Evolutionary conservation across 2,113 vertebrate genomes (phyloP).

Genomic region (Thalassarche chlororhynchos): DNA sequence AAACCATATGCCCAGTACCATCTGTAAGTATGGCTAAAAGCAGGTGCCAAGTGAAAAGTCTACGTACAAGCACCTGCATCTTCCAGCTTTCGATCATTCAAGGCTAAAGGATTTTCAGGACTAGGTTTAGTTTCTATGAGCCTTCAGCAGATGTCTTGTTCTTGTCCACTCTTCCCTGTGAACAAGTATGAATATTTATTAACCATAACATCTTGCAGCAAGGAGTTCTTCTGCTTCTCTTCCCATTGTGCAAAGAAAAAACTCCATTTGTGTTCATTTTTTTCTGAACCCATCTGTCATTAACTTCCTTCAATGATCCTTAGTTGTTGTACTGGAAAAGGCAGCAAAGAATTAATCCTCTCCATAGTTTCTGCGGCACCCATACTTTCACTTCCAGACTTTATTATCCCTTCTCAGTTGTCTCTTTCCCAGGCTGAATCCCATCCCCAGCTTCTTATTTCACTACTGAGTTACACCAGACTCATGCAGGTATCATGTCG

Average conservation of each 20-base stretch:
- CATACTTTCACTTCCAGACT: not conserved
- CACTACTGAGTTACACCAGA: not conserved
- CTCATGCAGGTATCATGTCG: accelerated
- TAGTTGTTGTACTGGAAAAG: not conserved
- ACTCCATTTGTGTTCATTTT: not conserved
- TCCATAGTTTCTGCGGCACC: not conserved
- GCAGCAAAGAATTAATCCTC: not conserved
- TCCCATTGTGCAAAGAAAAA: not conserved
- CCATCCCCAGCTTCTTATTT: not conserved
- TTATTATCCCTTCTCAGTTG: not conserved
- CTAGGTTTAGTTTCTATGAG: not conserved
- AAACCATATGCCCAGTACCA: not conserved
- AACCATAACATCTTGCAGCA: not conserved
- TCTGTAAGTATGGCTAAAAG: not conserved
- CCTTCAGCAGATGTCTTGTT: accelerated
- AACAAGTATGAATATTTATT: not conserved
- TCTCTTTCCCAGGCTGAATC: not conserved
- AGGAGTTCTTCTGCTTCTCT: not conserved
- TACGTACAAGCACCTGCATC: not conserved
- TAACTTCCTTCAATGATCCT: not conserved
- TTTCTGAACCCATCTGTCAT: not conserved
- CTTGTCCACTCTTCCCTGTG: not conserved
- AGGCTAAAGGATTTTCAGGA: not conserved
- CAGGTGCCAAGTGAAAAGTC: not conserved
- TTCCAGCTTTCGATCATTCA: not conserved